Evolutionary conservation across 1,140 invertebrate species (phyloP).

Genomic region (Teleopsis dalmanni): DNA sequence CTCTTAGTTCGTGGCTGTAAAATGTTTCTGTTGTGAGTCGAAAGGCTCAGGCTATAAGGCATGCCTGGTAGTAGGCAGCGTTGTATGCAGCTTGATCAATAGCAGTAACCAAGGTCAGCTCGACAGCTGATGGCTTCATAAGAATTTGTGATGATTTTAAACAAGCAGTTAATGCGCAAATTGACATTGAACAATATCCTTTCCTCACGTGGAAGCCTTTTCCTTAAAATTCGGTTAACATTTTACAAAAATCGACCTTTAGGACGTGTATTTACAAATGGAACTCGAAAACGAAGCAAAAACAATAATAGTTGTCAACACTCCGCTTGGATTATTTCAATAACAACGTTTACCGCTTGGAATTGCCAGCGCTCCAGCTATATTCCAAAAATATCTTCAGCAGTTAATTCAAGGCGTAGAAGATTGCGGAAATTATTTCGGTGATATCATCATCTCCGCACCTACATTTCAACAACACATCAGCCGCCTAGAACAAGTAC

Average conservation of each 20-base stretch:
- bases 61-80: too few species aligned
- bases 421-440: slow-evolving; percentile 32
- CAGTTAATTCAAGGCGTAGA: slow-evolving; percentile 27
- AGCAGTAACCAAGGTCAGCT: too few species aligned
- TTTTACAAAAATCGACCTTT: slow-evolving; percentile 28
- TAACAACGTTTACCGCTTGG: slow-evolving; percentile 45
- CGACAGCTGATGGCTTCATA: slow-evolving; percentile 39
- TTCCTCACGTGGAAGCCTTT: slow-evolving; percentile 31
- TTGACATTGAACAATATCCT: slow-evolving; percentile 33
- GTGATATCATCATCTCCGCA: slow-evolving; percentile 34
- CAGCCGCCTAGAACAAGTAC: slow-evolving; percentile 20
- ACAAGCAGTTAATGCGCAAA: slow-evolving; percentile 21
- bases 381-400: slow-evolving; percentile 31
- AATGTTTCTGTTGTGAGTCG: too few species aligned
- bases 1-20: too few species aligned
- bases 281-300: too few species aligned
- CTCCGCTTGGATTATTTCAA: slow-evolving; percentile 32
- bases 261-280: slow-evolving; percentile 24
- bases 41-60: too few species aligned
- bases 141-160: slow-evolving; percentile 46
- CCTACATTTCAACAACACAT: slow-evolving; percentile 21
- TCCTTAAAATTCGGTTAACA: slow-evolving; percentile 27
- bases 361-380: slow-evolving; percentile 27
- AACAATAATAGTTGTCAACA: slow-evolving; percentile 19
- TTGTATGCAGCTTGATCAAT: too few species aligned